Base-by-base conservation (phyloP, 2,888 invertebrate species). In the Liodrosophila aerea region DNA sequence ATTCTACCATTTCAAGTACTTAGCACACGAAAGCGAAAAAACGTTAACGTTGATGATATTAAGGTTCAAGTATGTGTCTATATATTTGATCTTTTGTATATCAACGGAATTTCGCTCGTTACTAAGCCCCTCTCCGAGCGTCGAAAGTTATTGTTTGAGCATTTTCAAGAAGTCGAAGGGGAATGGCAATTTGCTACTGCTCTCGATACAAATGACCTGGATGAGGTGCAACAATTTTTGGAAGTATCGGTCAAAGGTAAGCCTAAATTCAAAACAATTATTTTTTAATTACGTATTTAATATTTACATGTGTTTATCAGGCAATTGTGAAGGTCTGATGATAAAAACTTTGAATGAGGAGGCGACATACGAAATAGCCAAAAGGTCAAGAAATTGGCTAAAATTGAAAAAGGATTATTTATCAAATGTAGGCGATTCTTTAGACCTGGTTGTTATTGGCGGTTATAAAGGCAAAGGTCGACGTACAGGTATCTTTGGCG, bases 281-380 rank as follows among this genome's bases (percentile, higher is more conserved):
- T 16, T 8, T 22, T 8, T 29, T 44, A 13, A 13, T 39, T 36
- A 0, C n/a, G 3, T 13, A 31, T 16, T 41, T 41, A 8, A 9
- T 51, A 18, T 7, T 1, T 22, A 87, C 11, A 39, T 50, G 39
- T 39, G 5, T 18, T n/a, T n/a, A n/a, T n/a, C n/a, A 88, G 97
- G 96, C 50, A 97, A 98, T 87, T 99, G 99, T 91, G 99, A 99
- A 91, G 99, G 99, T 1, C 92, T 99, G 54, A 99, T 99, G 99
- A 97, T 99, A 5, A 99, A 99, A 92, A 97, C 98, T 0, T 91
- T 99, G 46, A 93, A 94, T 75, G 89, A 90, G 2, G 94, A 96
- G 82, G 97, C 99, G 0, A 95, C 96, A 0, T 99, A 99, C 90
- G 99, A 99, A 92, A 99, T 99, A 77, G 98, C 99, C 0, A 96